Conservation (phyloP, 2,888 invertebrate species). For the Phragmatobia fuliginosa region DNA sequence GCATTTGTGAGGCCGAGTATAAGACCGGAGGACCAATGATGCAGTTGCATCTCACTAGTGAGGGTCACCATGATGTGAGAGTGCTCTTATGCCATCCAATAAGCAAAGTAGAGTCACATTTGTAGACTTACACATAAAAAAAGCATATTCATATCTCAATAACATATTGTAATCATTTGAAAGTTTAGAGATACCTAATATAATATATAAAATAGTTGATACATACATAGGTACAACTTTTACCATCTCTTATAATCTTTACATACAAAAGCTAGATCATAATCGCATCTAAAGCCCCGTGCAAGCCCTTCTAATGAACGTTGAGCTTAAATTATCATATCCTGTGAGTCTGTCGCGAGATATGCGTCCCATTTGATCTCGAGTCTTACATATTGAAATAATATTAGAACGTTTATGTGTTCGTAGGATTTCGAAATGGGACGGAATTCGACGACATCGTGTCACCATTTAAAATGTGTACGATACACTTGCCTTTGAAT, state of each 20-base stretch:
- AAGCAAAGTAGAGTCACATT: no score
- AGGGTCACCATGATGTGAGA: no score
- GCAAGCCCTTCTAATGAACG: slow-evolving; percentile 42
- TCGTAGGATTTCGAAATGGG: slow-evolving; percentile 7
- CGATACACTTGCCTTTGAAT: neutral
- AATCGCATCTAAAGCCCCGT: slow-evolving; percentile 36
- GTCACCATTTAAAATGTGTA: neutral
- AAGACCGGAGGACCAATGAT: no score
- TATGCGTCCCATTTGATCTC: slow-evolving; percentile 29
- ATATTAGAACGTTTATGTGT: slow-evolving; percentile 27
- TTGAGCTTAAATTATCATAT: slow-evolving; percentile 53
- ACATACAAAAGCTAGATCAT: slow-evolving; percentile 22
- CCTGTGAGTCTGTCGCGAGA: slow-evolving; percentile 48
- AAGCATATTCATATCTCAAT: no score
- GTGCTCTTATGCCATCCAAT: no score
- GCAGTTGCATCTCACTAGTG: no score
- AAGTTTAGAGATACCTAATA: neutral
- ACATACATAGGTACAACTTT: neutral
- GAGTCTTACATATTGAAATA: slow-evolving; percentile 40
- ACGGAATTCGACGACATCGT: no score
- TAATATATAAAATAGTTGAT: neutral
- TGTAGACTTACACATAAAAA: no score
- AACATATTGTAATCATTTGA: neutral
- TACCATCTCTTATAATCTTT: slow-evolving; percentile 1
- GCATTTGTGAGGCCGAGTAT: no score